These are phyloP conservation scores for Rhabdornis inornatus DNA, from an alignment of 2,113 vertebrate genomes.

Conservation along the genomic window DNA sequence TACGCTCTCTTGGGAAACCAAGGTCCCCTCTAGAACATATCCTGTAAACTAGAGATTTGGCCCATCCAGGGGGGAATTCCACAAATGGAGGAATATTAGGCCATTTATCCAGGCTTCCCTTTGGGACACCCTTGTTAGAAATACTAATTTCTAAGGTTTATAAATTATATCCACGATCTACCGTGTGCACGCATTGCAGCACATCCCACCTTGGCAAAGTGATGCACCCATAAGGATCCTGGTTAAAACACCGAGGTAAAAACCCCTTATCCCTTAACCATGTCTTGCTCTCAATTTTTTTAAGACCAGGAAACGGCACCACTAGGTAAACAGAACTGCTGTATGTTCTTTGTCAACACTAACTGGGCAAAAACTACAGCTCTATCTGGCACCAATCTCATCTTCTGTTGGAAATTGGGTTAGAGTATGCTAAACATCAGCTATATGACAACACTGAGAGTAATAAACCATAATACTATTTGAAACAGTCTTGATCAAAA, in stretches of 20 bases:
- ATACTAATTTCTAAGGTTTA: not conserved
- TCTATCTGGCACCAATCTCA: not conserved
- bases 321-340: not conserved
- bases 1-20: not conserved
- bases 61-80: not conserved
- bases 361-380: not conserved
- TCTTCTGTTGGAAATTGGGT: not conserved
- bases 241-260: not conserved
- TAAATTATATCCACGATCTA: rapidly evolving
- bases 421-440: not conserved
- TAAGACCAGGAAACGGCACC: not conserved
- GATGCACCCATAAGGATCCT: no score
- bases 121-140: not conserved
- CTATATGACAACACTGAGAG: not conserved
- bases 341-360: not conserved
- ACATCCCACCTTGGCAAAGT: not conserved
- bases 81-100: no score
- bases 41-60: no score
- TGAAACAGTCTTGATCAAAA: not conserved
- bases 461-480: not conserved
- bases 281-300: not conserved
- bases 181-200: rapidly evolving
- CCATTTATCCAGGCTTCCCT: not conserved
- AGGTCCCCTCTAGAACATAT: no score
- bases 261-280: not conserved